These are phyloP conservation scores for Habroteleia sp. DNA, from an alignment of 2,888 invertebrate species.

Conservation along the genomic window DNA sequence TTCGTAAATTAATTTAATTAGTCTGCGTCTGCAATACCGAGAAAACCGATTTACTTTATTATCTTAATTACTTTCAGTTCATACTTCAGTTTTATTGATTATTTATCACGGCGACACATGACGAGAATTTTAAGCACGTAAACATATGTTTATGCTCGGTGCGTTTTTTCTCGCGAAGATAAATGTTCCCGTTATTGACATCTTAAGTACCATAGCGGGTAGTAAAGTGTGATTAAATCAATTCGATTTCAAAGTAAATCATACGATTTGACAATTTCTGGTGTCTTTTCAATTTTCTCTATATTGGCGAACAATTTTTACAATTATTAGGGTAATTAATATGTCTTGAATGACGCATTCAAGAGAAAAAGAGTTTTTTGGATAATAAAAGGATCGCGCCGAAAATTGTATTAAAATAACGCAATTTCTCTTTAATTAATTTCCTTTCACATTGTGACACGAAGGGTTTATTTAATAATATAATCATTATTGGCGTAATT, in stretches of 20 bases:
- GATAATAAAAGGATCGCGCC: no score
- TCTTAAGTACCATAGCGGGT: conserved; percentile 39
- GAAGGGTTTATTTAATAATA: no score
- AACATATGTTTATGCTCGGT: conserved; percentile 29
- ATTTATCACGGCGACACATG: conserved; percentile 26
- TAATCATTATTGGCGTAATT: no score
- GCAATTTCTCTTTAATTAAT: no score
- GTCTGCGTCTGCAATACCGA: not conserved
- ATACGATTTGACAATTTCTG: conserved; percentile 31
- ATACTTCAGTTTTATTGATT: conserved; percentile 43
- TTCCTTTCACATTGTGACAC: no score
- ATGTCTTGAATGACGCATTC: not conserved
- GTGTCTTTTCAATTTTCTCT: conserved; percentile 4
- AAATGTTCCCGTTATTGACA: conserved; percentile 49
- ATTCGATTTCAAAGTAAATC: conserved; percentile 24
- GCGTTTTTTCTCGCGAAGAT: conserved; percentile 34
- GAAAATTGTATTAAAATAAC: no score
- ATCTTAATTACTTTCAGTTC: conserved; percentile 34
- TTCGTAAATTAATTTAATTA: conserved; percentile 19
- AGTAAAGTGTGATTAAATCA: conserved; percentile 44
- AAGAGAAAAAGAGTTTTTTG: no score
- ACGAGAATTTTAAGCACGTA: conserved; percentile 44
- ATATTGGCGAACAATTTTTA: conserved; percentile 1
- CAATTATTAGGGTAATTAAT: conserved; percentile 10
- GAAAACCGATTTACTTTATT: conserved; percentile 16